Evolutionary conservation across 2,888 invertebrate species (phyloP).

Genomic region (Drosophila gaucha): DNA sequence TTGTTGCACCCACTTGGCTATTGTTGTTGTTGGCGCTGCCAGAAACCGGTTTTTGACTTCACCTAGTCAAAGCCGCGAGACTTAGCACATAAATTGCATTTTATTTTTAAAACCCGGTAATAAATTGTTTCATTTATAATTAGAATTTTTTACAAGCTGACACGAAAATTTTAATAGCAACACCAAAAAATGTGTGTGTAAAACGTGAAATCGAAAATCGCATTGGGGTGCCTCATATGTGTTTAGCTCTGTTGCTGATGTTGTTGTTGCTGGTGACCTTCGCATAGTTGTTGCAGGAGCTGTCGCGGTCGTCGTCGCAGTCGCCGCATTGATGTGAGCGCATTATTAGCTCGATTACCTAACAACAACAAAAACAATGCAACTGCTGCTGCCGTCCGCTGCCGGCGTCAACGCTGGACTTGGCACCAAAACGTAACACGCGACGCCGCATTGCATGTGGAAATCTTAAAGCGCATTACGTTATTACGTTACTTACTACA

Average conservation of each 20-base stretch:
- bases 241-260: conserved; percentile 20
- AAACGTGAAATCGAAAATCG: conserved; percentile 30
- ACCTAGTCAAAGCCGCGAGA: conserved; percentile 46
- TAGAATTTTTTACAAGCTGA: conserved; percentile 71
- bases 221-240: conserved; percentile 20
- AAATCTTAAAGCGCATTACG: conserved; percentile 73
- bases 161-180: conserved; percentile 41
- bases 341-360: conserved; percentile 64
- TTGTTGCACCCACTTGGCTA: conserved; percentile 39
- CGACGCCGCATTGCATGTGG: conserved; percentile 63
- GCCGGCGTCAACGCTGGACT: conserved; percentile 74
- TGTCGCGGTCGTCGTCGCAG: conserved; percentile 24
- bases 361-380: conserved; percentile 49
- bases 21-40: conserved; percentile 22
- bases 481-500: conserved; percentile 62
- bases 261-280: conserved; percentile 65
- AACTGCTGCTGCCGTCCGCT: conserved; percentile 10
- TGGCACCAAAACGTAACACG: conserved; percentile 80
- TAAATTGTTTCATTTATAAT: conserved; percentile 80
- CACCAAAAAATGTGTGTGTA: conserved; percentile 5
- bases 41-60: conserved; percentile 63
- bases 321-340: conserved; percentile 27
- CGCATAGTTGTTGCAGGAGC: conserved; percentile 72
- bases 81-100: conserved; percentile 69
- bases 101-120: conserved; percentile 79